Base-by-base conservation (phyloP, 2,113 vertebrate species). In the Anhinga rufa region DNA sequence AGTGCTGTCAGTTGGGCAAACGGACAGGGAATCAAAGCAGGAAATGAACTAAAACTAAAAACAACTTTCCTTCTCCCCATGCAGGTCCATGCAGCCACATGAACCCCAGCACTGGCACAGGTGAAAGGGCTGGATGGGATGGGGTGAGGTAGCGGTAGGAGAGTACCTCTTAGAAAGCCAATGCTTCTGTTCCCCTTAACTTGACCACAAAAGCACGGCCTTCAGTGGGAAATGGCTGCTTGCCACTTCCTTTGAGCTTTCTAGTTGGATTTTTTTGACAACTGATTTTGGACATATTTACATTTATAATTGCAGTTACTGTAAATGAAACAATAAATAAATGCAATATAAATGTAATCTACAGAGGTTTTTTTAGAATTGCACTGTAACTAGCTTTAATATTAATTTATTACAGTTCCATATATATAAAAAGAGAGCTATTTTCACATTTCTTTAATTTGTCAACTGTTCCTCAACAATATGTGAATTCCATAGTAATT, bases 331-430 rank as follows among this genome's bases (percentile, higher is more conserved):
- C 48, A 72, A 77, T 29, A 85, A 94, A 92, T 89, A 94, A 94
- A 86, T 94, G 95, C 82, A 92, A 96, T 97, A 95, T 95, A 96
- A 96, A 97, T 96, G 95, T 92, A 94, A 93, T 72, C 24, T 85
- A 65, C 32, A 32, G 52, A 65, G 36, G 36, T 1, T 19, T 71
- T 80, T 88, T 92, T 82, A 93, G 78, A 96, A 86, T 75, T 68
- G 83, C 83, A 93, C 54, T 61, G 72, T 60, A 86, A 85, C 69
- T 96, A 78, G 69, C 69, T 96, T 88, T 82, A 92, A 78, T 95
- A 93, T 94, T 88, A 88, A 89, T 96, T 96, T 96, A 95, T 96
- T 96, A 94, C 49, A 91, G 75, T 96, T 96, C 46, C 61, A 77
- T 84, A 92, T 57, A 78, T 93, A 96, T 77, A 79, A 81, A 97